Conservation (phyloP, 1,140 invertebrate species). For the Nautilus pompilius region DNA sequence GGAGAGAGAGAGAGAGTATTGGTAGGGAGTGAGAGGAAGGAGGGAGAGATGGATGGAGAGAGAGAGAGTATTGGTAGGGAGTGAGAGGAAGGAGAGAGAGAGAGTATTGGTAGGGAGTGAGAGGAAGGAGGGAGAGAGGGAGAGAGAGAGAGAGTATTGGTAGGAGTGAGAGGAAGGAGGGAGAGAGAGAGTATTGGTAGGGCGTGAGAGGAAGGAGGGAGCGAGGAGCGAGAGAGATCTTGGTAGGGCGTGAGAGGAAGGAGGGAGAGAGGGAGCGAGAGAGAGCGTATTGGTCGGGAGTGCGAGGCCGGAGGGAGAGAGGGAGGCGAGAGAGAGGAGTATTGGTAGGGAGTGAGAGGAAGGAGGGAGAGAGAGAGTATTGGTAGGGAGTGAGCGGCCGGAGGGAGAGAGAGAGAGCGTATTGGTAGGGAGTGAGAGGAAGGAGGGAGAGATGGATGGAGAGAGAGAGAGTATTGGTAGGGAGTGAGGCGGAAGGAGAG, state of each 20-base stretch:
- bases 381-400: not conserved
- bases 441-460: not conserved
- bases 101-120: not conserved
- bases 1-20: not conserved
- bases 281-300: no score
- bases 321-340: not conserved
- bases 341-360: not conserved
- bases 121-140: not conserved
- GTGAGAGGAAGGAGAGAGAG: not conserved
- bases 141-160: no score
- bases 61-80: not conserved
- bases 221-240: not conserved
- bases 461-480: not conserved
- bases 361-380: not conserved
- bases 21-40: not conserved
- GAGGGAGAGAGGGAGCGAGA: no score
- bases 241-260: no score
- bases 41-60: not conserved
- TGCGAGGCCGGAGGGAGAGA: no score
- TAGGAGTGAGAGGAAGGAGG: no score
- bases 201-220: no score
- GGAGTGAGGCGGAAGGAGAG: not conserved
- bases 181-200: not conserved
- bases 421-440: not conserved
- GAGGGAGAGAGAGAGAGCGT: not conserved